Evolutionary conservation across 2,888 invertebrate species (phyloP), one percentile per base, ranked within the genome.

Genomic region (Nomada lathburiana): DNA sequence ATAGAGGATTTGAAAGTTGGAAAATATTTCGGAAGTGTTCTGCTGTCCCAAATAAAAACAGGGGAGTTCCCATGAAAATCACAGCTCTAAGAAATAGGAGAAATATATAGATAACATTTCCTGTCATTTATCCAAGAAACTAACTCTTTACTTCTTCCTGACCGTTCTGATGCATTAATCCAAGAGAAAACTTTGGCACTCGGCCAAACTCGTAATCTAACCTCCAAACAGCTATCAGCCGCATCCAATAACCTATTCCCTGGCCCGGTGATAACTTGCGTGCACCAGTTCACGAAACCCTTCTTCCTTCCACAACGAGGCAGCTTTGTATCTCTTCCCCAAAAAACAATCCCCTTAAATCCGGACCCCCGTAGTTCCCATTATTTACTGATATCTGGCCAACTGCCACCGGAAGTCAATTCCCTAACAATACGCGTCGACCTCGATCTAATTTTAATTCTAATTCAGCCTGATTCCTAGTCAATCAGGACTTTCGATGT

Each of bases 381-480:
- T 52, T 72, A 26, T 69, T 36, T 72, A 77, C 73, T 73, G 63
- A 42, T 11, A 16, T 20, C 44, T 82, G 75, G 82, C 59, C 62
- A 36, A 63, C 20, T 79, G 79, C 82, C 75, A 79, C 63, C 44
- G 72, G 53, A 64, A 64, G 79, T 75, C 74, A 71, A 82, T 82
- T 63, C 29, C 9, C 55, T 47, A 65, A 26, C 64, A 52, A 79
- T 79, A 36, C 36, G 75, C 79, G 72, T 60, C 76, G 79, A 75
- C 62, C 67, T 42, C 64, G 75, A 72, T 71, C 79, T 76, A 82
- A 79, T 76, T 79, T 82, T 82, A 82, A 79, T 76, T 76, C 71
- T n/a, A 50, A 55, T 16, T 42, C 60, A 47, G 20, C 13, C 53
- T 18, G 13, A 13, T 57, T 26, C 26, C 53, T 29, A 55, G 23